Base-by-base conservation (phyloP, 2,113 vertebrate species). In the Phyllostomus hastatus region DNA sequence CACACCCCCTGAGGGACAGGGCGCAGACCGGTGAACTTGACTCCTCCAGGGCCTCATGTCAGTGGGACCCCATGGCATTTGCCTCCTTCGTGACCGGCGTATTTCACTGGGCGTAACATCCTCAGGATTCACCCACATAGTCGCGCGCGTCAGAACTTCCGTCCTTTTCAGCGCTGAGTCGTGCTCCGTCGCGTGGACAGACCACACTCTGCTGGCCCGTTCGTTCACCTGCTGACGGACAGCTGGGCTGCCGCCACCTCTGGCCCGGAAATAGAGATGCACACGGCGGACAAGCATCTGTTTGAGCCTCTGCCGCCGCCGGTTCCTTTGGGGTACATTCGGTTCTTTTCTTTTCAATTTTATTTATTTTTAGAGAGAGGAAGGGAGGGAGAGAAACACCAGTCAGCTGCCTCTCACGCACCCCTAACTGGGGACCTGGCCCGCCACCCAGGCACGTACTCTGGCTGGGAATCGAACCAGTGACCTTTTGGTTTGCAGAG, bases 171-270 rank as follows among this genome's bases (percentile, higher is more conserved):
- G 50, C 24, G 10, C 33, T 10, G 28, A 16, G 15, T 8, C 10
- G 19, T 4, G 5, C 2, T 20, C 41, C 54, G 1, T 3, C 19
- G 87, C 9, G 1, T 0, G 4, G 31, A 9, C 5, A 26, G 41
- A 5, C 41, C 8, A 2, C 33, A 3, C 19, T 20, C 1, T 16
- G 70, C 20, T 4, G 4, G 41, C 2, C 54, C n/a, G 1, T 3
- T 12, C 11, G 1, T 3, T 12, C 11, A 1, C 2, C 28, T 12
- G 3, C 14, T 2, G 12, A 4, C 0, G 4, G 43, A 5, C 57
- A 2, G n/a, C 2, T 22, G 33, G 9, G 26, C 2, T 0, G 57
- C n/a, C 5, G 1, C 26, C 43, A 1, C 54, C 57, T 26, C 26
- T 11, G 9, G 57, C 10, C 12, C 1, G 2, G 17, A 8, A 41